Conservation (phyloP, 2,113 vertebrate species). For the Gila orcuttii region DNA sequence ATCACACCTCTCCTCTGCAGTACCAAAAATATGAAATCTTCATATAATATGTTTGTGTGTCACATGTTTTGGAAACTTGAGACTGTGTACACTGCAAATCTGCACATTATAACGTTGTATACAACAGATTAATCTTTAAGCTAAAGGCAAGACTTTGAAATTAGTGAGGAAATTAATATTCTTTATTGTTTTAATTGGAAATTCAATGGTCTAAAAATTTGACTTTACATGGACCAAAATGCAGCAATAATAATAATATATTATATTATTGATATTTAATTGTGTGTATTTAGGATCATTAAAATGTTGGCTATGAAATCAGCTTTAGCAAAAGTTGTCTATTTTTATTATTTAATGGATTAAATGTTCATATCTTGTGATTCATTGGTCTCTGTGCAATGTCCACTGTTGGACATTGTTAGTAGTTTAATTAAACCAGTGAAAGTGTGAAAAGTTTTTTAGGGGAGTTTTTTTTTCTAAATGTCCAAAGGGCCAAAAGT, state of each 20-base stretch:
- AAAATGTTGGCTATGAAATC: neutral
- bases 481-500: neutral
- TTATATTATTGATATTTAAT: neutral
- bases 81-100: neutral
- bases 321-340: neutral
- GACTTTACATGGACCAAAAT: neutral
- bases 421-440: neutral
- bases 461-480: neutral
- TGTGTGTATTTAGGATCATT: too few relatives aligned
- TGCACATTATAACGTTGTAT: neutral
- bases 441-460: neutral
- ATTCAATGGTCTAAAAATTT: neutral
- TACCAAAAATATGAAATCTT: constrained; percentile 17
- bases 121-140: neutral
- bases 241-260: neutral
- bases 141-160: too few relatives aligned
- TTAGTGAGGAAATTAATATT: too few relatives aligned
- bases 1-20: neutral
- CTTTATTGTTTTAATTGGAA: too few relatives aligned
- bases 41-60: neutral
- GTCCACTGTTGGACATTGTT: neutral
- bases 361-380: neutral
- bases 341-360: neutral
- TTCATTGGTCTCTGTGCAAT: neutral
- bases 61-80: neutral